Base-by-base conservation (phyloP, 2,888 invertebrate genomes). In the Electrophaes corylata region DNA sequence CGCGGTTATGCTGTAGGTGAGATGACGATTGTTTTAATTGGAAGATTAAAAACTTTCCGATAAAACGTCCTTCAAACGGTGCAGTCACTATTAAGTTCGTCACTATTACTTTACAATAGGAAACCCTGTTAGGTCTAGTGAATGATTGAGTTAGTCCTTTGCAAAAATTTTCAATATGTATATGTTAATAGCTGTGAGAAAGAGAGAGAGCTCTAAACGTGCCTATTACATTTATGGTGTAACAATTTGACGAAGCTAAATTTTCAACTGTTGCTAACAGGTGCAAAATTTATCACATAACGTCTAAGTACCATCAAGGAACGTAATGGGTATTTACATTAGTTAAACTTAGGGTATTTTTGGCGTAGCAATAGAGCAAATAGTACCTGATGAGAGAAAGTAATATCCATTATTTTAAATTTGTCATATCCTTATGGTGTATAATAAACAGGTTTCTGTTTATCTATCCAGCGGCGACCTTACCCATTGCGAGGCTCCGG, bases 351-450 rank as follows among this genome's bases (percentile, higher is more conserved):
- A 29, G 23, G 10, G 47, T 50, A 41, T 55, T 54, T 57, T 55
- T 26, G 19, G 26, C 31, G 8, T 26, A 46, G 57, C 57, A 52
- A 55, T 57, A 35, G 11, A 39, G 4, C 45, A 20, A 62, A 35
- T 4, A 18, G 10, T 53, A 57, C n/a, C n/a, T n/a, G n/a, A 57
- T 57, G 8, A 44, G 60, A 43, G 62, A 65, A 65, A 65, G 62
- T 41, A 6, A 48, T 44, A 39, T 43, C 16, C 20, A 33, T 29
- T 23, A 39, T 51, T 52, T 57, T 33, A 62, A 56, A n/a, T n/a
- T n/a, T n/a, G n/a, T n/a, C n/a, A n/a, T n/a, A n/a, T n/a, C n/a
- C n/a, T n/a, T n/a, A n/a, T n/a, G n/a, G n/a, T n/a, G n/a, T n/a
- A n/a, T n/a, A n/a, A n/a, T n/a, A n/a, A n/a, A n/a, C n/a, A n/a